These are phyloP conservation scores for Sander lucioperca DNA, from an alignment of 2,113 vertebrate genomes.

Conservation along the genomic window DNA sequence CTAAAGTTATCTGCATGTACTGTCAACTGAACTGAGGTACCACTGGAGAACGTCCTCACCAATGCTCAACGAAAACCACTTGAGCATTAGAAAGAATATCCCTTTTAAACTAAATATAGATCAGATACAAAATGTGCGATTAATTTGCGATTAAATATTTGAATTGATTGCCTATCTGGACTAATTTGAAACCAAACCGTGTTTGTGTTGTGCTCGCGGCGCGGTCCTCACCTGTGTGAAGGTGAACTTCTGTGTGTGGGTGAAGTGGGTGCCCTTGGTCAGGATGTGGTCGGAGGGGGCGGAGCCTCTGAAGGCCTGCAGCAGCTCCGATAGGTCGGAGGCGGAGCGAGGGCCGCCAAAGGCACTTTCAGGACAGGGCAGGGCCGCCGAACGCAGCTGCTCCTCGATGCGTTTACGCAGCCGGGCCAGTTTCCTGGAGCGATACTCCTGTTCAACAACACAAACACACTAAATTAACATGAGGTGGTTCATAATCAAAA, in stretches of 20 bases:
- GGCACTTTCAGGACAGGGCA: constrained; percentile 53
- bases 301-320: constrained; percentile 83
- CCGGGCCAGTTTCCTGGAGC: constrained; percentile 81
- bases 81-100: too few relatives aligned
- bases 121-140: too few relatives aligned
- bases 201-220: too few relatives aligned
- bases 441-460: constrained; percentile 85
- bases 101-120: too few relatives aligned
- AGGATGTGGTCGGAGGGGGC: constrained; percentile 67
- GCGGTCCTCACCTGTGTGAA: constrained; percentile 86
- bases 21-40: too few relatives aligned
- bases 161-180: too few relatives aligned
- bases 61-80: too few relatives aligned
- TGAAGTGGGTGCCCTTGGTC: constrained; percentile 90
- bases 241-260: constrained; percentile 90
- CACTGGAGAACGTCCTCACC: too few relatives aligned
- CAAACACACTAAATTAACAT: not conserved
- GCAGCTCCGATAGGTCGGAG: constrained; percentile 86
- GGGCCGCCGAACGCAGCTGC: constrained; percentile 84
- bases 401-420: constrained; percentile 88
- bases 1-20: too few relatives aligned
- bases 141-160: too few relatives aligned
- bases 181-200: too few relatives aligned
- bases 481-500: not conserved
- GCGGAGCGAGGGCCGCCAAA: constrained; percentile 61